phyloP scores from a whole-genome alignment of 2,888 invertebrate species.

The Diachrysia chrysitis region DNA sequence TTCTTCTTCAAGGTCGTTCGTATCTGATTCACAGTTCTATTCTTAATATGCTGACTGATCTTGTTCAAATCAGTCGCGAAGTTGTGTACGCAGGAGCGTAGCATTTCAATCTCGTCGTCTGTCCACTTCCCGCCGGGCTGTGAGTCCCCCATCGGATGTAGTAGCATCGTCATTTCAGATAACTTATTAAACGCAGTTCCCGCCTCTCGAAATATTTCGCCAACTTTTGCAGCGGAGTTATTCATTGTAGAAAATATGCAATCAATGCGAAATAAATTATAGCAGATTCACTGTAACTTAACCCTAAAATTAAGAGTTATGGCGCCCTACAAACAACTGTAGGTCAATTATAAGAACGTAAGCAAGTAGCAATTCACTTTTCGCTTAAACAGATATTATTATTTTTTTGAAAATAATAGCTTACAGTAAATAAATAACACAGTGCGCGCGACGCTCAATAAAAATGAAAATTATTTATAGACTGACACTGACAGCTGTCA shows the following conservation, averaged over 20 bases:
- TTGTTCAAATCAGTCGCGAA: constrained; percentile 46
- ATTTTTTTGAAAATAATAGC: neutral
- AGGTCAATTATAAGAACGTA: neutral
- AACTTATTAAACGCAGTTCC: constrained; percentile 97
- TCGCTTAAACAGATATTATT: neutral
- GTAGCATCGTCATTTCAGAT: constrained; percentile 97
- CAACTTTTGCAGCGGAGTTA: constrained; percentile 90
- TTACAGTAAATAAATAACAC: neutral
- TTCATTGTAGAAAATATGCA: constrained; percentile 22
- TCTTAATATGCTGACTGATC: constrained; percentile 45
- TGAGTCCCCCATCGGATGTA: constrained; percentile 96
- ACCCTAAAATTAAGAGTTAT: neutral
- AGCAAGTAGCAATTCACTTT: neutral
- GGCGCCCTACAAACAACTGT: neutral
- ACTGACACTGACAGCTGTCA: neutral
- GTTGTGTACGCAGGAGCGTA: constrained; percentile 43
- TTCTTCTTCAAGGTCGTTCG: constrained; percentile 95
- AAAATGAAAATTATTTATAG: too few relatives aligned
- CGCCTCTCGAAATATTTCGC: constrained; percentile 98
- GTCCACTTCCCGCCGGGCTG: constrained; percentile 87
- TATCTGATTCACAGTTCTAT: constrained; percentile 90
- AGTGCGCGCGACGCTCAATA: neutral
- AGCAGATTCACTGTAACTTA: neutral
- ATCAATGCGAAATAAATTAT: neutral
- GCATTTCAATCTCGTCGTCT: constrained; percentile 53